A percentile compares a stretch with the other conserved stretches of the same genome.
Conservation (phyloP, 2,888 invertebrate genomes). For the Cheilosia grossa region DNA sequence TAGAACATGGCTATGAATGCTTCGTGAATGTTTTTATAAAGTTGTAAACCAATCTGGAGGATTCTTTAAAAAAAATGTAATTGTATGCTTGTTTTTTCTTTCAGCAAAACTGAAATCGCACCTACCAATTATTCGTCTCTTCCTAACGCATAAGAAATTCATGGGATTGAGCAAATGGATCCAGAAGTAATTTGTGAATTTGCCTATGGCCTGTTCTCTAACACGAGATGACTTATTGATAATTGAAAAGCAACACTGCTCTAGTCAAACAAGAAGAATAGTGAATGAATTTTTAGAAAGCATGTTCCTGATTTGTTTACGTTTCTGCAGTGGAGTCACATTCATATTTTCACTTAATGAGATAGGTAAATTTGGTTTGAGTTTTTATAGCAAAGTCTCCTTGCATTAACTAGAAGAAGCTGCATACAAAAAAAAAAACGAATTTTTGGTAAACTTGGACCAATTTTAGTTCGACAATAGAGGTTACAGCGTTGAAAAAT, state of each 20-base stretch:
- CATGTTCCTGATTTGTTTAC: conserved; percentile 45
- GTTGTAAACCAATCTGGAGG: not conserved
- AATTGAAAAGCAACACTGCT: conserved; percentile 51
- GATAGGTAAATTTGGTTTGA: not conserved
- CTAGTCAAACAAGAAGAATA: conserved; percentile 68
- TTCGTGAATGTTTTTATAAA: no score
- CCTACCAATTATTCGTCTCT: conserved; percentile 29
- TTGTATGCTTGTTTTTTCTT: not conserved
- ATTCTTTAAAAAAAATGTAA: not conserved
- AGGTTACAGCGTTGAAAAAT: not conserved
- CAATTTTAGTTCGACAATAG: conserved; percentile 12
- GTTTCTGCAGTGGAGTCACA: conserved; percentile 22
- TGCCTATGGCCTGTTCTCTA: conserved; percentile 15
- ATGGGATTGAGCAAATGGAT: conserved; percentile 40
- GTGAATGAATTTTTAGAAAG: conserved; percentile 53
- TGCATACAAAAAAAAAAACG: conserved; percentile 1
- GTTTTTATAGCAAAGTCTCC: not conserved
- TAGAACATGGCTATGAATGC: not conserved
- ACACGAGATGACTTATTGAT: conserved; percentile 33
- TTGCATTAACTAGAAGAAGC: conserved; percentile 32
- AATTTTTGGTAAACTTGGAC: conserved; percentile 9
- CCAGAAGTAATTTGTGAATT: conserved; percentile 33
- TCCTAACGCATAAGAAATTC: conserved; percentile 41
- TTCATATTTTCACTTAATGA: conserved; percentile 12
- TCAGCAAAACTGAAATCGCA: conserved; percentile 26